Conservation (phyloP, 2,113 vertebrate genomes). For the Tachysurus fulvidraco region DNA sequence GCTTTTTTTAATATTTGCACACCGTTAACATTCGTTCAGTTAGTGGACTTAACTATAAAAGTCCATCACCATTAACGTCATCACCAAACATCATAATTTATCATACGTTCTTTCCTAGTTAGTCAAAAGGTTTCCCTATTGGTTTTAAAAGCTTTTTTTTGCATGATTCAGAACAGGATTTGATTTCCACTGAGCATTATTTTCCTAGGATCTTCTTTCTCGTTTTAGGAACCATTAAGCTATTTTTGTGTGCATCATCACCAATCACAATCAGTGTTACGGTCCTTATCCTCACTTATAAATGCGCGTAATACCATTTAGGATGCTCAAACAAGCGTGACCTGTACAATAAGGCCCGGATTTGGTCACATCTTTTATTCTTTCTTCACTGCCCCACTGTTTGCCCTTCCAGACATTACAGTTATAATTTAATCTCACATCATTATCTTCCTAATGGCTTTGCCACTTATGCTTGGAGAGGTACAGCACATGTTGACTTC, state of each 20-base stretch:
- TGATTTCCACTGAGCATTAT: neutral
- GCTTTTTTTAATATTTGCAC: neutral
- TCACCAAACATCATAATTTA: neutral
- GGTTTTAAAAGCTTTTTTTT: neutral
- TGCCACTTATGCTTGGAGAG: slow-evolving; percentile 30
- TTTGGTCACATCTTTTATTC: slow-evolving; percentile 25
- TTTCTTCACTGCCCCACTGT: neutral
- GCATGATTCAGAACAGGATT: neutral
- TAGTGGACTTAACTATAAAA: neutral
- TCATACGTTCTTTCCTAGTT: neutral
- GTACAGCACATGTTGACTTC: slow-evolving; percentile 44
- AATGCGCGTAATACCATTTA: neutral
- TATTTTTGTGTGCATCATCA: neutral
- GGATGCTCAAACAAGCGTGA: neutral
- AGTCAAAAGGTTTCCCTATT: neutral
- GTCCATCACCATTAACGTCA: neutral
- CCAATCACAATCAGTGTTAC: neutral
- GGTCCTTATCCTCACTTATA: neutral
- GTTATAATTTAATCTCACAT: slow-evolving; percentile 45
- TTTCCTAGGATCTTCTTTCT: neutral
- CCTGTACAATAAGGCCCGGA: slow-evolving; percentile 8
- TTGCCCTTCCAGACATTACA: slow-evolving; percentile 42
- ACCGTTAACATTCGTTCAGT: neutral
- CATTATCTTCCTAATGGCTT: slow-evolving; percentile 49
- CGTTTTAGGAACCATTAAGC: neutral